Conservation (phyloP, 2,113 vertebrate species). For the Meles meles region DNA sequence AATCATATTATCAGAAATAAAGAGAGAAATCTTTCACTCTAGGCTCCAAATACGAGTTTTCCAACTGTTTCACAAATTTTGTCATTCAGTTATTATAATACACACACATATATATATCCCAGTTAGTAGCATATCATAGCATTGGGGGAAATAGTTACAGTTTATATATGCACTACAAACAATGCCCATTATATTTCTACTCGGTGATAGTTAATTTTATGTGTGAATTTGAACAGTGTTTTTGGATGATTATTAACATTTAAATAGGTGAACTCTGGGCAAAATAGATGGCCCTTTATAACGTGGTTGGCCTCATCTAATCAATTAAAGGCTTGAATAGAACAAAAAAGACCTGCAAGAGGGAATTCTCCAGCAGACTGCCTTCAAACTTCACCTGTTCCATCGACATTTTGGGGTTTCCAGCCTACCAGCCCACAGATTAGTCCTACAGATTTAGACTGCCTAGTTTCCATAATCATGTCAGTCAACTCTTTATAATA, state of each 20-base stretch:
- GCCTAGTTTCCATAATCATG: background rate
- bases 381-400: background rate
- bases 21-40: background rate
- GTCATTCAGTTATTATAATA: background rate
- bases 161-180: too few relatives aligned
- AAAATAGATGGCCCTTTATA: background rate
- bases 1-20: background rate
- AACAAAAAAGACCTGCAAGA: background rate
- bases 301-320: background rate
- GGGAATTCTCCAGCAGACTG: background rate
- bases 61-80: background rate
- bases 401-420: background rate
- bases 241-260: background rate
- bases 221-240: background rate
- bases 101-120: background rate
- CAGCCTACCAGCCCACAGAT: background rate
- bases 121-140: background rate
- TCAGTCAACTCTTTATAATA: background rate
- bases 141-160: background rate
- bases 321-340: background rate
- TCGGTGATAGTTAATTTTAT: background rate
- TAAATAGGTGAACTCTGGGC: background rate
- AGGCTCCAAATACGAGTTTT: background rate
- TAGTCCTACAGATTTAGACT: background rate
- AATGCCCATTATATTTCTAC: background rate